A percentile compares a stretch with the other conserved stretches of the same genome.
Evolutionary conservation across 2,888 invertebrate species (phyloP).

Genomic region (Drosophila tripunctata): DNA sequence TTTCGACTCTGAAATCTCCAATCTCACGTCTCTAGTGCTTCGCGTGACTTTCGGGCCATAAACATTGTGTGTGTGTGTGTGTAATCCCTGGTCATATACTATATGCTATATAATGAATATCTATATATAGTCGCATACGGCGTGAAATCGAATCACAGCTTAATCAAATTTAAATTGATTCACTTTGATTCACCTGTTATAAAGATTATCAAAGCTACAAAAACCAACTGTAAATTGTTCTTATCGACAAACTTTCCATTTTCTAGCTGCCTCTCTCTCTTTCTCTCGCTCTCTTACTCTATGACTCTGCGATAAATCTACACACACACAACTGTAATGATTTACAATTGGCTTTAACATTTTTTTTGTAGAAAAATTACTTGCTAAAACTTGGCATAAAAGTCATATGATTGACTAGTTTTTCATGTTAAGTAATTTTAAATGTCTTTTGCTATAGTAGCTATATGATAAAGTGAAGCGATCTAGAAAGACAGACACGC

Average conservation of each 20-base stretch:
- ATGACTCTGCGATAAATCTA: conserved; percentile 11
- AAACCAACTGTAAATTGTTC: conserved; percentile 30
- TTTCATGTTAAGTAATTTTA: no score
- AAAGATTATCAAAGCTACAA: conserved; percentile 41
- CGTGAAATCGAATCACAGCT: conserved; percentile 56
- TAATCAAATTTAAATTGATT: conserved; percentile 78
- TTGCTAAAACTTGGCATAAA: not conserved
- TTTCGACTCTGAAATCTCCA: not conserved
- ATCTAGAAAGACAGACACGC: no score
- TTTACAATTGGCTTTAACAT: conserved; percentile 4
- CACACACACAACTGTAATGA: not conserved
- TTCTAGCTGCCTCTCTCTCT: not conserved
- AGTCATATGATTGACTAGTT: not conserved
- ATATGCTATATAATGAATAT: not conserved
- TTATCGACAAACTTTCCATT: conserved; percentile 26
- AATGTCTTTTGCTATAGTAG: no score
- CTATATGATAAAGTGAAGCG: no score
- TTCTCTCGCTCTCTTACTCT: not conserved
- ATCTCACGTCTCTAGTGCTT: conserved; percentile 36
- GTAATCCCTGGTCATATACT: conserved; percentile 39
- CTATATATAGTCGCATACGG: not conserved
- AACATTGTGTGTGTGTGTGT: conserved; percentile 16
- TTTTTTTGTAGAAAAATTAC: not conserved
- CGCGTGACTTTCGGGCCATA: conserved; percentile 53
- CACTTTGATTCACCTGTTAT: conserved; percentile 29